Conservation (phyloP, 2,888 invertebrate species). For the Trichogramma evanescens region DNA sequence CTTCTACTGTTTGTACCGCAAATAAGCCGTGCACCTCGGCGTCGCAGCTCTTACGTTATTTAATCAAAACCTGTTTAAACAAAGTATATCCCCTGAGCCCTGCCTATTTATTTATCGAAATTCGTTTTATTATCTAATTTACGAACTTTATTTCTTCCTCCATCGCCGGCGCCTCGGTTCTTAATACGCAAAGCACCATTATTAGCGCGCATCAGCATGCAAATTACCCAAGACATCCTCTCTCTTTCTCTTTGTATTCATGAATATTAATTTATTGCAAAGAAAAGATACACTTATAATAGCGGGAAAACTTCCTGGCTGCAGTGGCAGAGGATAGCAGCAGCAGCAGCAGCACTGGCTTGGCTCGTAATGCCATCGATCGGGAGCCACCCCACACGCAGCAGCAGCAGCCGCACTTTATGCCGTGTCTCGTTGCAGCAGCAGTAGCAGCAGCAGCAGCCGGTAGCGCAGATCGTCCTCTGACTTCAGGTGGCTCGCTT, state of each 20-base stretch:
- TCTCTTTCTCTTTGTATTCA: constrained; percentile 1
- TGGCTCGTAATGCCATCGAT: constrained; percentile 10
- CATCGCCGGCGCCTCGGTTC: background rate
- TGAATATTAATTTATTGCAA: constrained; percentile 15
- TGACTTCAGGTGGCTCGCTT: no score
- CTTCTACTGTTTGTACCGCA: no score
- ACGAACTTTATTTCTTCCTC: no score
- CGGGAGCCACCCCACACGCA: background rate
- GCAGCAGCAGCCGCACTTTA: background rate
- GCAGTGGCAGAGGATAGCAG: no score
- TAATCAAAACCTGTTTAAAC: no score
- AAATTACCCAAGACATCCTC: constrained; percentile 1
- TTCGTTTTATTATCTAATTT: no score
- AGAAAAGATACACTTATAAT: background rate
- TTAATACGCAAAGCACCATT: background rate
- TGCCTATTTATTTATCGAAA: no score
- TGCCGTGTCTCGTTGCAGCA: background rate
- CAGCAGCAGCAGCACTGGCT: background rate
- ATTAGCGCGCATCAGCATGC: constrained; percentile 17
- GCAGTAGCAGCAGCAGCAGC: background rate
- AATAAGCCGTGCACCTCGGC: no score
- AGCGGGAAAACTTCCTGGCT: no score
- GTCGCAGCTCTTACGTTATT: no score
- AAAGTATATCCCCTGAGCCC: no score
- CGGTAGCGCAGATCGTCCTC: background rate